These are phyloP conservation scores for Chamaetylas fuelleborni DNA, from an alignment of 2,113 vertebrate genomes.

Conservation along the genomic window DNA sequence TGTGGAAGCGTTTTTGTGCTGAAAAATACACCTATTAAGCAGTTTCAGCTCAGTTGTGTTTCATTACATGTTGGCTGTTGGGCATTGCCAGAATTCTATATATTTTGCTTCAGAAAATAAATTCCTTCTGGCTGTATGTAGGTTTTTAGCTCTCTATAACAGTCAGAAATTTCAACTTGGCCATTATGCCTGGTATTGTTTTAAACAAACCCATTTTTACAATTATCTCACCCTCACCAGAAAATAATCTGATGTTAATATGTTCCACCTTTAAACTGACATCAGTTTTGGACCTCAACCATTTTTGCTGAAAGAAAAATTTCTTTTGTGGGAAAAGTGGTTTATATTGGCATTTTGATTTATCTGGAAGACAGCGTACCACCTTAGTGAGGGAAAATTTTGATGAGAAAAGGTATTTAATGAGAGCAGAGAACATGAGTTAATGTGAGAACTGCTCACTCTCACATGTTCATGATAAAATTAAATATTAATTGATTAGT, in stretches of 20 bases:
- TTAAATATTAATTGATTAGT: not conserved
- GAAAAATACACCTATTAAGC: conserved; percentile 4
- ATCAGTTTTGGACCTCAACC: conserved; percentile 46
- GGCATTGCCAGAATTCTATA: not conserved
- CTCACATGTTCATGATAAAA: not conserved
- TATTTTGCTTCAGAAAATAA: conserved; percentile 11
- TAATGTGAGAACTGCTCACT: not conserved
- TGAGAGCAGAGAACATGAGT: not conserved
- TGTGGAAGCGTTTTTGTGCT: not conserved
- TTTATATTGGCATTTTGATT: conserved; percentile 63
- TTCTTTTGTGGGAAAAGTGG: conserved; percentile 47
- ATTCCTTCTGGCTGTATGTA: not conserved
- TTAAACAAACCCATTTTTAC: conserved; percentile 67
- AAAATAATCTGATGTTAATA: conserved; percentile 36
- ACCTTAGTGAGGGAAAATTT: conserved; percentile 24
- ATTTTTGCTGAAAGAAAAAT: conserved; percentile 50
- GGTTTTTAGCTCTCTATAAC: not conserved
- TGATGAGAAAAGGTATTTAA: conserved; percentile 24
- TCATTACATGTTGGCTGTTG: not conserved
- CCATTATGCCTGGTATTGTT: conserved; percentile 39
- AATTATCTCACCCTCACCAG: conserved; percentile 46
- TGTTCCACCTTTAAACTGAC: conserved; percentile 55
- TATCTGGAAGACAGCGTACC: conserved; percentile 47
- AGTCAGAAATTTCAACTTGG: conserved; percentile 45
- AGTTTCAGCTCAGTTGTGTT: conserved; percentile 15